Evolutionary conservation across 53 echinoderm and acorn worm species (phyloP), one percentile per base, ranked within the genome.

Genomic region (Temnopleurus reevesii): DNA sequence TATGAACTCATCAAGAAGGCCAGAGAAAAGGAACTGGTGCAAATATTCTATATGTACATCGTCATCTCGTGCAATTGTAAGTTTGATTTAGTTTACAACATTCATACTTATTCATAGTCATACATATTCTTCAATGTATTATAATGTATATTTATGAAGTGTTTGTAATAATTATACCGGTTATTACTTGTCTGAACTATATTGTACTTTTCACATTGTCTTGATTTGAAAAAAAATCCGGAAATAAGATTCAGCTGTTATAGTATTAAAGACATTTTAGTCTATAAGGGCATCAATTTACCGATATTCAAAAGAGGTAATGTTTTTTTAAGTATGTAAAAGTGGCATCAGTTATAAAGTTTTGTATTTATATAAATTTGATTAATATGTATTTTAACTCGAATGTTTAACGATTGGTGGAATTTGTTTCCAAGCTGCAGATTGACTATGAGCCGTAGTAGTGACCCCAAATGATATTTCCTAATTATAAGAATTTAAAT

Each of bases 31-130:
- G 85, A 85, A 46, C 60, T 85, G 2, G 60, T 60, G 2, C 35
- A 34, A 24, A 45, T 85, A 12, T 43, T 31, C 2, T 59, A 85
- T 29, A 4, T 36, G 60, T 85, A 85, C 85, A 26, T 85, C 12
- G 10, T 85, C 4, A 44, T 85, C 12, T 36, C 85, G 12, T 12
- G 23, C 59, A 85, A 85, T 45, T 85, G 85, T 85, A 59, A 60
- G 85, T 85, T 47, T 47, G 35, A n/a, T n/a, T n/a, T n/a, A n/a
- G n/a, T n/a, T n/a, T n/a, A n/a, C n/a, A n/a, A n/a, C n/a, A n/a
- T n/a, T n/a, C n/a, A n/a, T n/a, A n/a, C n/a, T n/a, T 8, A 36
- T 66, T 7, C 35, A 18, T 41, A 1, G 38, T 38, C 21, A 19
- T 2, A 2, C 2, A 38, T 38, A n/a, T n/a, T 15, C 31, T 55